Percentiles rank a stretch among this genome's conserved stretches.
These are phyloP conservation scores for Hyposoter dolosus DNA, from an alignment of 2,888 invertebrate species.

Conservation along the genomic window DNA sequence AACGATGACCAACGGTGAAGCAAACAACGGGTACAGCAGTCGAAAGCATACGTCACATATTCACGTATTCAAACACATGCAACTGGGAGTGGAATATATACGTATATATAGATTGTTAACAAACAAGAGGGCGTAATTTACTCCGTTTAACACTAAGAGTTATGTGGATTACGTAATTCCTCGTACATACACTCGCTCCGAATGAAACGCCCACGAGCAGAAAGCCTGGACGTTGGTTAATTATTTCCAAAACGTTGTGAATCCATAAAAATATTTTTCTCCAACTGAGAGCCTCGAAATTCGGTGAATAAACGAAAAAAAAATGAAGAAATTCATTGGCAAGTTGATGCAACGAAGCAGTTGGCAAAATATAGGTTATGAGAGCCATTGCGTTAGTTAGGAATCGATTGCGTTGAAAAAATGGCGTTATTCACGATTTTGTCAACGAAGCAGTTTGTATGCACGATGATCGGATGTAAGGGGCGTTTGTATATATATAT, in stretches of 20 bases:
- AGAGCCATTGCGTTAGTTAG: background rate
- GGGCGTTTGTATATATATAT: slow-evolving; percentile 7
- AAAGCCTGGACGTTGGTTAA: background rate
- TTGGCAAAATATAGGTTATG: background rate
- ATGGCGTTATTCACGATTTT: slow-evolving; percentile 1
- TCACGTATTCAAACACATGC: slow-evolving; percentile 1
- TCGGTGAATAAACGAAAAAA: background rate
- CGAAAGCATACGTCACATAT: slow-evolving; percentile 30
- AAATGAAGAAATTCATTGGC: too few relatives aligned
- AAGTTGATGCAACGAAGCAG: background rate
- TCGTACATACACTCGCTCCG: background rate
- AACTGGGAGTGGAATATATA: background rate
- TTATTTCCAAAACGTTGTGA: background rate
- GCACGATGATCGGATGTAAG: slow-evolving; percentile 18
- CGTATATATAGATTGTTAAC: slow-evolving; percentile 17
- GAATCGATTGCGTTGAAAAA: background rate
- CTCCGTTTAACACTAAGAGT: slow-evolving; percentile 19
- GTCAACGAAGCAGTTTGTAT: background rate
- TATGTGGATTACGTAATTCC: slow-evolving; percentile 17
- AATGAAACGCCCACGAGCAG: background rate
- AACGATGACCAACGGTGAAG: slow-evolving; percentile 56
- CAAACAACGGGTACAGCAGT: slow-evolving; percentile 39
- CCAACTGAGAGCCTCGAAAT: background rate
- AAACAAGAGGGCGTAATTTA: slow-evolving; percentile 25
- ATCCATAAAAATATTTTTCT: background rate